These are phyloP conservation scores for Drosophila kokeensis DNA, from an alignment of 2,888 invertebrate genomes.

Conservation along the genomic window DNA sequence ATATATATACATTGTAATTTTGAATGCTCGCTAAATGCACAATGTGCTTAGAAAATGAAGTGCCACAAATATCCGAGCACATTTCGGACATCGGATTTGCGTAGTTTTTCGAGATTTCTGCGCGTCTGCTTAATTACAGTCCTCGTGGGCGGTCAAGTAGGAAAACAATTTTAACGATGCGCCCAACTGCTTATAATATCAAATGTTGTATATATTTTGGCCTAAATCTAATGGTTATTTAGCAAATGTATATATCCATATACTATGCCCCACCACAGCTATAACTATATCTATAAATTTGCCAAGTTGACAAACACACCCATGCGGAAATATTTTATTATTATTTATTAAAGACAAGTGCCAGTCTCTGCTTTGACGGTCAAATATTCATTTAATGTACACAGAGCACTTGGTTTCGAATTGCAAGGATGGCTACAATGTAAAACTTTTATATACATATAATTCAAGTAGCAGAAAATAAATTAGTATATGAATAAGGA, in stretches of 20 bases:
- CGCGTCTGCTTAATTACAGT: slow-evolving; percentile 67
- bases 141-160: slow-evolving; percentile 58
- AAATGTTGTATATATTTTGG: slow-evolving; percentile 36
- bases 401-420: slow-evolving; percentile 4
- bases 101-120: slow-evolving; percentile 44
- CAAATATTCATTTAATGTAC: slow-evolving; percentile 12
- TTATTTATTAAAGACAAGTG: slow-evolving; percentile 71
- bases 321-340: slow-evolving; percentile 66
- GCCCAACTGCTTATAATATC: slow-evolving; percentile 68
- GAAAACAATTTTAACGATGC: slow-evolving; percentile 74
- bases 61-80: slow-evolving; percentile 55
- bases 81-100: slow-evolving; percentile 54
- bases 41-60: slow-evolving; percentile 53
- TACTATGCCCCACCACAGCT: slow-evolving; percentile 1
- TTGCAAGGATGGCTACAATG: slow-evolving; percentile 16
- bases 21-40: slow-evolving; percentile 22
- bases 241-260: slow-evolving; percentile 35
- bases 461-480: not conserved
- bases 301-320: slow-evolving; percentile 39
- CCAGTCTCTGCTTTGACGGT: slow-evolving; percentile 14
- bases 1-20: slow-evolving; percentile 49
- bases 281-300: slow-evolving; percentile 27
- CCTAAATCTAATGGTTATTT: slow-evolving; percentile 38
- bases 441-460: slow-evolving; percentile 13
- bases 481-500: not conserved